Base-by-base conservation (phyloP, 2,888 invertebrate species). In the Carpatolechia fugitivella region DNA sequence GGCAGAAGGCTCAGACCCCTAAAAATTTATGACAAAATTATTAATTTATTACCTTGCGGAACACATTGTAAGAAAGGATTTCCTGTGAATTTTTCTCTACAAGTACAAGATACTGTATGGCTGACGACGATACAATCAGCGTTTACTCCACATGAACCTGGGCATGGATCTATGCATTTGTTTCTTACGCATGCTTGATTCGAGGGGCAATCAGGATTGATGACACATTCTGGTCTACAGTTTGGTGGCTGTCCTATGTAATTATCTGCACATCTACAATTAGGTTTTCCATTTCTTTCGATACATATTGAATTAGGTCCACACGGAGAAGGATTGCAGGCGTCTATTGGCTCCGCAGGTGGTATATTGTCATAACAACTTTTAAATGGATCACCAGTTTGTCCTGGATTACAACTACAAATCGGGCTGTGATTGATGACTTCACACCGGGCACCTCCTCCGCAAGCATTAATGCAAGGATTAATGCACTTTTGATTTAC, bases 351-450 rank as follows among this genome's bases (percentile, higher is more conserved):
- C 74, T 68, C 80, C 61, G 71, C 76, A 79, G 70, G 87, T 61
- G 71, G 77, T 78, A 69, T 87, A 56, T 62, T 83, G 63, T 93
- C 92, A 59, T 92, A 91, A 72, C 95, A 95, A 64, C 94, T 93
- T 74, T 93, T 93, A 82, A 96, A 95, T 52, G 96, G 95, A 92
- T 96, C 95, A 36, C 96, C 96, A 20, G 93, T 93, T 78, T 94
- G 93, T 16, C 94, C 94, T 16, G 92, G 81, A 55, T 94, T 94
- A 72, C 97, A 97, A 62, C 93, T 95, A 74, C 97, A 97, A 56
- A 96, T 94, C 11, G 97, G 97, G 74, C 96, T 96, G 73, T 97
- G 97, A 75, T 95, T 95, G 31, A 96, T 93, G 1, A 96, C 95
- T 67, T 94, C 93, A 77, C 97, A 97, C 35, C 93, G 85, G 1